Percentiles rank a stretch among this genome's conserved stretches.
These are phyloP conservation scores for Nasonia giraulti DNA, from an alignment of 1,140 invertebrate species.

Conservation along the genomic window DNA sequence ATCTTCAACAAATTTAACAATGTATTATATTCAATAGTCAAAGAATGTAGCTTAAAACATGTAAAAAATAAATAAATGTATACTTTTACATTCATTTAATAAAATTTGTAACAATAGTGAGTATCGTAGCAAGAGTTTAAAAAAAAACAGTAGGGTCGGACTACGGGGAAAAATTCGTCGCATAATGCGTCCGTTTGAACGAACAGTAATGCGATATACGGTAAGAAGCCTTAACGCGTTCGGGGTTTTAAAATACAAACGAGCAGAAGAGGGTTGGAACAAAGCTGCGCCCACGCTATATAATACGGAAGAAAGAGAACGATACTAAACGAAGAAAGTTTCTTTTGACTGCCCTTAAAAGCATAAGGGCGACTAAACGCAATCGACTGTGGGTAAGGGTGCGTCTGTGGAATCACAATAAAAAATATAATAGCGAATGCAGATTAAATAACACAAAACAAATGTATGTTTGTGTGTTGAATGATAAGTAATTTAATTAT, in stretches of 20 bases:
- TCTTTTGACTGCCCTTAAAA: constrained; percentile 15
- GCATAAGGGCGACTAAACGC: not conserved
- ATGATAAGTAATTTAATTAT: no score
- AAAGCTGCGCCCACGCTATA: constrained; percentile 2
- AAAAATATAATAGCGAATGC: not conserved
- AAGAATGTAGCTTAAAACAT: no score
- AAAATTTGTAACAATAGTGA: no score
- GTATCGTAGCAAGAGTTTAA: not conserved
- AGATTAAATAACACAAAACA: no score
- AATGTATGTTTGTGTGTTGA: no score
- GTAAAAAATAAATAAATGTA: no score
- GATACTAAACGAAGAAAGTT: not conserved
- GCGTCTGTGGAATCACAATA: not conserved
- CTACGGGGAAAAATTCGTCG: constrained; percentile 21
- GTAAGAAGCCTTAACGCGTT: constrained; percentile 38
- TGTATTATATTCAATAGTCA: no score
- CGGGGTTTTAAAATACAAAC: constrained; percentile 51
- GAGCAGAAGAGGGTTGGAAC: constrained; percentile 38
- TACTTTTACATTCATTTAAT: not conserved
- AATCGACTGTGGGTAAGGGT: not conserved
- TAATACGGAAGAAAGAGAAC: not conserved
- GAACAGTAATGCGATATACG: constrained; percentile 42
- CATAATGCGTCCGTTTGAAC: constrained; percentile 37
- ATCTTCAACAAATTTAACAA: no score
- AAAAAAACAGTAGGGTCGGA: not conserved